These are phyloP conservation scores for Nixonia krombeini DNA, from an alignment of 1,140 invertebrate species.

Conservation along the genomic window DNA sequence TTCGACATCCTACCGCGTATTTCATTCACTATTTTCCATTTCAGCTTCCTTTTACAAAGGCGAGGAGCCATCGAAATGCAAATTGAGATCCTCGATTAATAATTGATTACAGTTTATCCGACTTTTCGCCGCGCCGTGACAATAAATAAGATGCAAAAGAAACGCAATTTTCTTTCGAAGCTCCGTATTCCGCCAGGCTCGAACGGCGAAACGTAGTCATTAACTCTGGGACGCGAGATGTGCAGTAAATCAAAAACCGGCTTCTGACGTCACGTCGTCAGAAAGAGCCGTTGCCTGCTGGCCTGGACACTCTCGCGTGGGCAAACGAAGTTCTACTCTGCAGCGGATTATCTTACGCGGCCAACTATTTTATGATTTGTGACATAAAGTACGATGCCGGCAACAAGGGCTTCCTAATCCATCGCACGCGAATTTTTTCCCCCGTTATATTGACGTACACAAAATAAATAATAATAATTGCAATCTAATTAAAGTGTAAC, in stretches of 20 bases:
- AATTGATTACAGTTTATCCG: too few species aligned
- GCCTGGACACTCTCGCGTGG: constrained; percentile 16
- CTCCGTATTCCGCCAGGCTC: constrained; percentile 7
- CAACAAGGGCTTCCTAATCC: constrained; percentile 33
- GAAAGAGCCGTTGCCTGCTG: constrained; percentile 15
- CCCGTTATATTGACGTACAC: too few species aligned
- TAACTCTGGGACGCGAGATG: constrained; percentile 40
- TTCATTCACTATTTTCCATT: too few species aligned
- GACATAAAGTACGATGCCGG: constrained; percentile 35
- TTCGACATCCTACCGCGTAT: background rate
- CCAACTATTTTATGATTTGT: constrained; percentile 28
- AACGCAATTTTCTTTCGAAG: constrained; percentile 40
- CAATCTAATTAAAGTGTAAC: too few species aligned
- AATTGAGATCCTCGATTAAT: too few species aligned
- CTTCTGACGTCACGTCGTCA: constrained; percentile 42
- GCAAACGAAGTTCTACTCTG: constrained; percentile 14
- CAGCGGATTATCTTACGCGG: constrained; percentile 30
- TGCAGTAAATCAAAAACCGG: constrained; percentile 50
- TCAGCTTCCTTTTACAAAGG: background rate
- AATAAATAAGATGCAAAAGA: constrained; percentile 25
- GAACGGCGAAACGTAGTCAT: constrained; percentile 34
- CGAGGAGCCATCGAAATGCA: background rate
- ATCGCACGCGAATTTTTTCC: too few species aligned
- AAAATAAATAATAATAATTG: too few species aligned
- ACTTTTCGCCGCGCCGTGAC: background rate